phyloP scores from a whole-genome alignment of 2,113 vertebrate genomes.

The Quiscalus mexicanus region DNA sequence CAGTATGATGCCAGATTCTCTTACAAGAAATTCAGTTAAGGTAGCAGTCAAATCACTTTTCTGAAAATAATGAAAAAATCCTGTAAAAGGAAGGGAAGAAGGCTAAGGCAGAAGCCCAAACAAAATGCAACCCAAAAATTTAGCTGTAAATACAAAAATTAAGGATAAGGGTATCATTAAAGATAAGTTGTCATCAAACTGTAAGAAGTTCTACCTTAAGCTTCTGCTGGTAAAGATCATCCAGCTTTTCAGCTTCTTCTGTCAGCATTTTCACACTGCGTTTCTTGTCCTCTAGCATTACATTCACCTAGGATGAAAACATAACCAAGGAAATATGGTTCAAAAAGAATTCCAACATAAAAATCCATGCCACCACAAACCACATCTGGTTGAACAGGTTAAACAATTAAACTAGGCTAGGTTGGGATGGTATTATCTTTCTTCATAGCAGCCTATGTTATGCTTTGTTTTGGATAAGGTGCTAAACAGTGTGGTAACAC shows the following conservation, averaged over 20 bases:
- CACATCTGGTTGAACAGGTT: not conserved
- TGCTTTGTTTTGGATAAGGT: not conserved
- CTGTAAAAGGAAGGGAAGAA: not conserved
- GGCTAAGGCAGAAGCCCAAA: not conserved
- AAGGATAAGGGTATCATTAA: not conserved
- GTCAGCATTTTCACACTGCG: slow-evolving; percentile 68
- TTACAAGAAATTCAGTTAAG: not conserved
- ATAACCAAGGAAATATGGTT: not conserved
- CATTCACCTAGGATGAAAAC: slow-evolving; percentile 67
- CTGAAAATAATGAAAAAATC: not conserved
- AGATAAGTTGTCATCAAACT: not conserved
- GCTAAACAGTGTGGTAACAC: not conserved
- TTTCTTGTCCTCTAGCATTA: slow-evolving; percentile 73
- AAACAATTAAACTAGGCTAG: not conserved
- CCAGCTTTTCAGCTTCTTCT: slow-evolving; percentile 78
- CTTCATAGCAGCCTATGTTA: not conserved
- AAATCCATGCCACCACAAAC: not conserved
- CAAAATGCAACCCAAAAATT: not conserved
- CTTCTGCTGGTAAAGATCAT: slow-evolving; percentile 75
- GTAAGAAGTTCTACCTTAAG: slow-evolving; percentile 64
- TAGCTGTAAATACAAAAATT: not conserved
- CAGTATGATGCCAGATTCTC: not conserved
- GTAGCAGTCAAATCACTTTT: not conserved
- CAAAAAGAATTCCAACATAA: not conserved
- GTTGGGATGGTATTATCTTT: not conserved